Evolutionary conservation across 2,113 vertebrate genomes (phyloP).

Genomic region (Maccullochella peelii): DNA sequence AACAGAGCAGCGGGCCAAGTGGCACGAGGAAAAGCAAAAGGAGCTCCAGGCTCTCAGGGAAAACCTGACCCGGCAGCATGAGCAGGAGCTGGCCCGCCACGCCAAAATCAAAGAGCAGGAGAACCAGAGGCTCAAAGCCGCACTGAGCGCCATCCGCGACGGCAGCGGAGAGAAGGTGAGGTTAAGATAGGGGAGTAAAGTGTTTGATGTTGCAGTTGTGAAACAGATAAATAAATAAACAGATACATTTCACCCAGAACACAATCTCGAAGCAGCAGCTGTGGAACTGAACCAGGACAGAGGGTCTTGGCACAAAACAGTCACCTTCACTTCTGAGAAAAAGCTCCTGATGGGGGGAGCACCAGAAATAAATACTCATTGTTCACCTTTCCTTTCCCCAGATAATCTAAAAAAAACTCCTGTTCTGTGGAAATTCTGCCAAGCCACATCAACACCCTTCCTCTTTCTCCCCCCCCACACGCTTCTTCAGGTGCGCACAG

Average conservation of each 20-base stretch:
- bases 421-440: not conserved
- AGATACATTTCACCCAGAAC: not conserved
- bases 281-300: not conserved
- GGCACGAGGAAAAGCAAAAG: conserved; percentile 98
- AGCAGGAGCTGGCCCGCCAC: conserved; percentile 93
- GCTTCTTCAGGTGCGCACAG: conserved; percentile 88
- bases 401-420: not conserved
- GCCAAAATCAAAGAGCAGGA: conserved; percentile 96
- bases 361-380: conserved; percentile 6
- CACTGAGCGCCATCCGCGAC: conserved; percentile 91
- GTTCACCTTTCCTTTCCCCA: not conserved
- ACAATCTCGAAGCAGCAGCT: not conserved
- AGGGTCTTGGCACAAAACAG: not conserved
- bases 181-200: not conserved
- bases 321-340: not conserved
- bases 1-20: conserved; percentile 95
- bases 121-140: conserved; percentile 94
- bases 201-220: not conserved
- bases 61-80: conserved; percentile 95
- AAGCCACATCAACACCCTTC: not conserved
- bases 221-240: not conserved
- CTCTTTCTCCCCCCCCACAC: not conserved
- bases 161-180: conserved; percentile 93
- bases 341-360: not conserved
- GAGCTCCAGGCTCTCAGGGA: conserved; percentile 95